These are phyloP conservation scores for Nymphalis c-album DNA, from an alignment of 2,888 invertebrate genomes.

Conservation along the genomic window DNA sequence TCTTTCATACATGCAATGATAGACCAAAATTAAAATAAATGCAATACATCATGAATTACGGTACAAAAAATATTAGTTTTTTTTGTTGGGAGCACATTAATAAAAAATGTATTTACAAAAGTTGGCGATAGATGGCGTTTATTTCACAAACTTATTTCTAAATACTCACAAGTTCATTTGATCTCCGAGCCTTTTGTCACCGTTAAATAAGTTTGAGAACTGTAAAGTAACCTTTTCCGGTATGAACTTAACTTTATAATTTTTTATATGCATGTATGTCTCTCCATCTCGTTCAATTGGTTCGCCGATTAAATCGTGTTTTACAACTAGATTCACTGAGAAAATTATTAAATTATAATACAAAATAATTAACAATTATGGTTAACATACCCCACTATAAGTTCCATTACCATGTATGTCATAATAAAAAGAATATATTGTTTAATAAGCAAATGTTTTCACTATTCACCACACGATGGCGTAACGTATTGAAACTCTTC, in stretches of 20 bases:
- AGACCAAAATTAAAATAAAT: no score
- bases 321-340: conserved; percentile 83
- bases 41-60: no score
- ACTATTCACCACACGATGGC: no score
- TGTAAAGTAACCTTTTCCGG: conserved; percentile 82
- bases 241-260: conserved; percentile 83
- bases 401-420: no score
- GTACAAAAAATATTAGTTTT: no score
- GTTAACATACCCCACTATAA: no score
- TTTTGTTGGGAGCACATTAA: no score
- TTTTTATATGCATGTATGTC: conserved; percentile 83
- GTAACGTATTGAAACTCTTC: no score
- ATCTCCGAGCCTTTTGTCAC: conserved; percentile 82
- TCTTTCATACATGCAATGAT: no score
- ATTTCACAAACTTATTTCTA: not conserved
- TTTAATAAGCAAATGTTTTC: no score
- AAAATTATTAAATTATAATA: not conserved
- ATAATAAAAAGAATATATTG: no score
- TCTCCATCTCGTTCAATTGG: conserved; percentile 82
- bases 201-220: conserved; percentile 86
- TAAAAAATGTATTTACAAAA: not conserved
- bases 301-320: conserved; percentile 84
- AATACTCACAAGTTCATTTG: conserved; percentile 82
- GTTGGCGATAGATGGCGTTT: not conserved
- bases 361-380: no score